These are phyloP conservation scores for Eubasilissa regina DNA, from an alignment of 1,140 invertebrate species.

Conservation along the genomic window DNA sequence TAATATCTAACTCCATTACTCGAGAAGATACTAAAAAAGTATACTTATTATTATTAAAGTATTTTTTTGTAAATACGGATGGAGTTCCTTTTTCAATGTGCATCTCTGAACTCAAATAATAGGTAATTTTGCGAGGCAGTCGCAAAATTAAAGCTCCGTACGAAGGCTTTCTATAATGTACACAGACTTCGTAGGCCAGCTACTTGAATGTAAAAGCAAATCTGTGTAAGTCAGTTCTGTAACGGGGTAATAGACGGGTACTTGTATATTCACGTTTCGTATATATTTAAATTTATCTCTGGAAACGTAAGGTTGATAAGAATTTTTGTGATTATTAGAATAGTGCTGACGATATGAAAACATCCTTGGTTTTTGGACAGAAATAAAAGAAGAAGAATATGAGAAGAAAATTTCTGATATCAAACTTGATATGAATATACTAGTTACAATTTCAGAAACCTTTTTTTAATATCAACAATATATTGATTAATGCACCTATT, in stretches of 20 bases:
- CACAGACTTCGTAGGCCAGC: slow-evolving; percentile 52
- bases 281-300: slow-evolving; percentile 56
- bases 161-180: slow-evolving; percentile 33
- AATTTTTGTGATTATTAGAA: too few relatives aligned
- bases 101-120: slow-evolving; percentile 49
- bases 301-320: slow-evolving; percentile 2
- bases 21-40: too few relatives aligned
- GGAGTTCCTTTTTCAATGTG: slow-evolving; percentile 14
- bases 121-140: slow-evolving; percentile 53
- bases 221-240: slow-evolving; percentile 58
- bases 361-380: background rate
- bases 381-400: too few relatives aligned
- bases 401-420: too few relatives aligned
- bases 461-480: too few relatives aligned
- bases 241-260: slow-evolving; percentile 56
- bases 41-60: too few relatives aligned
- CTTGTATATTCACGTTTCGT: slow-evolving; percentile 55
- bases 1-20: too few relatives aligned
- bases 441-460: too few relatives aligned
- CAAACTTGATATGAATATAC: too few relatives aligned
- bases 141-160: slow-evolving; percentile 56
- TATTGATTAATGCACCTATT: too few relatives aligned
- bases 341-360: too few relatives aligned
- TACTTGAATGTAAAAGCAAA: slow-evolving; percentile 59
- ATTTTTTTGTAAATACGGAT: background rate